Evolutionary conservation across 2,113 vertebrate species (phyloP).

Genomic region (Maylandia zebra): DNA sequence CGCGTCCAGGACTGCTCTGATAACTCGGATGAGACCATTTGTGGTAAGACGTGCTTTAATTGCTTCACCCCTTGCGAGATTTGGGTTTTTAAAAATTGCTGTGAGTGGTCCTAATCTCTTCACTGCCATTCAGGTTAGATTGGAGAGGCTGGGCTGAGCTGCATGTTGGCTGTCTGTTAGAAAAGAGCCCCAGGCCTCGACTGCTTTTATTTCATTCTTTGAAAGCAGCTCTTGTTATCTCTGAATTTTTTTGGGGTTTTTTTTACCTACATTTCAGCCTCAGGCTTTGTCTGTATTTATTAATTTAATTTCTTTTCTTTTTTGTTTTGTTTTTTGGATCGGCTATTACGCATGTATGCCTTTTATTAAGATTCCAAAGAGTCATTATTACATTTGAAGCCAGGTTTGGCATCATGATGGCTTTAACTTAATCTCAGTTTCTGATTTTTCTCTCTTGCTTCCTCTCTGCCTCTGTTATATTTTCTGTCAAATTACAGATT

Average conservation of each 20-base stretch:
- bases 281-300: slow-evolving; percentile 20
- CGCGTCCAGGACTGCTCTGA: slow-evolving; percentile 65
- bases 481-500: slow-evolving; percentile 50
- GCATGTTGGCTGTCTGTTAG: slow-evolving; percentile 14
- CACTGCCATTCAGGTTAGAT: slow-evolving; percentile 42
- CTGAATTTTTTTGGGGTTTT: slow-evolving; percentile 16
- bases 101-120: slow-evolving; percentile 25
- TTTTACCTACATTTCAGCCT: slow-evolving; percentile 32
- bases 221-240: slow-evolving; percentile 47
- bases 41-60: slow-evolving; percentile 51
- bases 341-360: not conserved
- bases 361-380: slow-evolving; percentile 40
- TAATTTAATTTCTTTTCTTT: not conserved
- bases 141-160: slow-evolving; percentile 17
- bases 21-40: slow-evolving; percentile 62
- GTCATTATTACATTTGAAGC: not conserved
- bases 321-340: not conserved
- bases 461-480: not conserved
- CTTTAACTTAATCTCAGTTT: not conserved
- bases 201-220: slow-evolving; percentile 56
- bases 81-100: not conserved
- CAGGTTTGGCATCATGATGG: not conserved
- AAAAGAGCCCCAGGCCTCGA: slow-evolving; percentile 36
- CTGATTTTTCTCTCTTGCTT: not conserved
- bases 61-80: not conserved